These are phyloP conservation scores for Crepidodera aurea DNA, from an alignment of 2,888 invertebrate genomes.

Conservation along the genomic window DNA sequence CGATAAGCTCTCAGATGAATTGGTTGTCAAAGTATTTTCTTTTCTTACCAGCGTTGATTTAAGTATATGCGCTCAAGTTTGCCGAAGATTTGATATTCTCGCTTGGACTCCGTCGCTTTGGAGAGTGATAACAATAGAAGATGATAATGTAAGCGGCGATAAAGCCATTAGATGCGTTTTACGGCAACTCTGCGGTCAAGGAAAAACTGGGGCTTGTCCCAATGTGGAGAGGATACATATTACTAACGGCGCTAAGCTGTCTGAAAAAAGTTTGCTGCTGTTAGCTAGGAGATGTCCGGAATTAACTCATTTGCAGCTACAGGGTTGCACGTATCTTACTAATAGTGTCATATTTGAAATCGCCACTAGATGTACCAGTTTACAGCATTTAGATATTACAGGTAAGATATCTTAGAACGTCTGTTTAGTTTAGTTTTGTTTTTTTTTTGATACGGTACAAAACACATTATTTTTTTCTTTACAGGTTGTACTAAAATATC, in stretches of 20 bases:
- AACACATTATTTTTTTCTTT: conserved; percentile 32
- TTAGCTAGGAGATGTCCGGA: conserved; percentile 83
- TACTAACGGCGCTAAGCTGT: conserved; percentile 74
- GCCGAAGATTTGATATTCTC: conserved; percentile 77
- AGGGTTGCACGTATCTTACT: conserved; percentile 76
- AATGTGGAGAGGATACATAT: conserved; percentile 73
- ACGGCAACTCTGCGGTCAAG: conserved; percentile 71
- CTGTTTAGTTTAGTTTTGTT: too few relatives aligned
- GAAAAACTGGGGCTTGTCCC: conserved; percentile 72
- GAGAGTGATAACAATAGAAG: conserved; percentile 72
- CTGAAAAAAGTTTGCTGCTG: conserved; percentile 79
- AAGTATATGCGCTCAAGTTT: conserved; percentile 78
- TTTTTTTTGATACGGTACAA: neutral
- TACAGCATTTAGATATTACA: conserved; percentile 86
- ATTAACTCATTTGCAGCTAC: conserved; percentile 81
- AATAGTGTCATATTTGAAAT: conserved; percentile 82
- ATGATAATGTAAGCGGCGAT: conserved; percentile 70
- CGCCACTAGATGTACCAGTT: conserved; percentile 78
- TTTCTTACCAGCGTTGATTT: conserved; percentile 76
- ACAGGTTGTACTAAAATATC: conserved; percentile 80
- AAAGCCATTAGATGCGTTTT: conserved; percentile 71
- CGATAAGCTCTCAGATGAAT: conserved; percentile 72
- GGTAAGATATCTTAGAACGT: too few relatives aligned
- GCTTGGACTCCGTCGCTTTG: conserved; percentile 82
- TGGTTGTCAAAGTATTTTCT: conserved; percentile 74